Conservation (phyloP, 1,140 invertebrate species). For the Tetragnatha versicolor region DNA sequence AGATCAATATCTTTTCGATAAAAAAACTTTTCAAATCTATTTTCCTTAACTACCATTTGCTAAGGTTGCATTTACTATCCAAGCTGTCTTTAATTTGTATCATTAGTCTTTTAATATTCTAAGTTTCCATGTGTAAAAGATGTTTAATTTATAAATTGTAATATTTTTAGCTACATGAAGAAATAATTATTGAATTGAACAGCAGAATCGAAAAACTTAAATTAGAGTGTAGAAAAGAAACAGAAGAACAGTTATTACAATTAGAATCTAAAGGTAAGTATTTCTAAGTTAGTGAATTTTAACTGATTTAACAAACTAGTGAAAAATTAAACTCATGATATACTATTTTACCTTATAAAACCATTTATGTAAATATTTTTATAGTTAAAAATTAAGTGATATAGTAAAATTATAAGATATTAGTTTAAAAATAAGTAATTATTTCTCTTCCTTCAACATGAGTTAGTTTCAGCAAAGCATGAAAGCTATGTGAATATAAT, state of each 20-base stretch:
- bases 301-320: too few relatives aligned
- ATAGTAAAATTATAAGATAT: too few relatives aligned
- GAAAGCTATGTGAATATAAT: conserved; percentile 8
- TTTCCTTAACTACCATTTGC: too few relatives aligned
- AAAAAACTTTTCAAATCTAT: too few relatives aligned
- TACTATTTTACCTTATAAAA: background rate
- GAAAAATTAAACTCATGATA: too few relatives aligned
- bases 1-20: too few relatives aligned
- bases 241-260: background rate
- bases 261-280: background rate
- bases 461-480: background rate
- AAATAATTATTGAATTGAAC: background rate
- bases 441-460: background rate
- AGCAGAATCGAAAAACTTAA: conserved; percentile 3
- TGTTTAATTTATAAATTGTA: background rate
- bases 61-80: too few relatives aligned
- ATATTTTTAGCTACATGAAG: conserved; percentile 14
- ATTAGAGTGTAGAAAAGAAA: background rate
- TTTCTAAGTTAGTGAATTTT: background rate
- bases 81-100: too few relatives aligned
- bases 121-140: too few relatives aligned
- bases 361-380: background rate
- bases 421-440: too few relatives aligned
- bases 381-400: too few relatives aligned
- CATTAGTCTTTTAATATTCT: background rate